Percentiles rank a stretch among this genome's conserved stretches.
These are phyloP conservation scores for Cephalopachus bancanus DNA, from an alignment of 2,797 vertebrate genomes.

Conservation along the genomic window DNA sequence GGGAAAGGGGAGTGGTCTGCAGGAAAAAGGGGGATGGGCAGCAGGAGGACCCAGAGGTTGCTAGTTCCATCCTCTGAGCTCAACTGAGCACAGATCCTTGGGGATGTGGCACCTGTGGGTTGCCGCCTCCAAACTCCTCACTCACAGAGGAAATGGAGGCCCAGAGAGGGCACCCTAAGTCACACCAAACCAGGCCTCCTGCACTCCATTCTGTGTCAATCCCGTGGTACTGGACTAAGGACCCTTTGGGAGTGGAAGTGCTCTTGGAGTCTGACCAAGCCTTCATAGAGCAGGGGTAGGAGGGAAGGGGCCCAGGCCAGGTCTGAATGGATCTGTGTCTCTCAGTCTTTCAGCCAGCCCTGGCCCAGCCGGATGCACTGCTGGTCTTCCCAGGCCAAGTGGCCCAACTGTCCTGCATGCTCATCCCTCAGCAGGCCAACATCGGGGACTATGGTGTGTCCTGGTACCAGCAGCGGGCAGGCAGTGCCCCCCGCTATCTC, in stretches of 20 bases:
- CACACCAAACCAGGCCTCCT: not conserved
- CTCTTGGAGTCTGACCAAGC: not conserved
- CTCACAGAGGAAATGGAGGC: not conserved
- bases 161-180: not conserved
- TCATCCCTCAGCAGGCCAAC: conserved; percentile 79
- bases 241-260: not conserved
- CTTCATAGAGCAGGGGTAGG: not conserved
- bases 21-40: not conserved
- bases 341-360: conserved; percentile 75
- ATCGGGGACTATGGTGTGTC: conserved; percentile 80
- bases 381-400: conserved; percentile 85
- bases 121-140: not conserved
- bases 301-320: not conserved
- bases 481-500: conserved; percentile 80
- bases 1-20: not conserved
- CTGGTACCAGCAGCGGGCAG: conserved; percentile 87
- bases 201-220: not conserved
- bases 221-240: no score
- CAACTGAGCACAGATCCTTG: conserved; percentile 21
- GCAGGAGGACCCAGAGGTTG: not conserved
- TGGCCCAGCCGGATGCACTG: conserved; percentile 60
- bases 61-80: not conserved
- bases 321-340: not conserved
- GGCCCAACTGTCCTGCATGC: conserved; percentile 81
- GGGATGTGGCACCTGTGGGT: not conserved